Percentiles rank a stretch among this genome's conserved stretches.
Conservation (phyloP, 2,113 vertebrate species). For the Zosterops japonicus region DNA sequence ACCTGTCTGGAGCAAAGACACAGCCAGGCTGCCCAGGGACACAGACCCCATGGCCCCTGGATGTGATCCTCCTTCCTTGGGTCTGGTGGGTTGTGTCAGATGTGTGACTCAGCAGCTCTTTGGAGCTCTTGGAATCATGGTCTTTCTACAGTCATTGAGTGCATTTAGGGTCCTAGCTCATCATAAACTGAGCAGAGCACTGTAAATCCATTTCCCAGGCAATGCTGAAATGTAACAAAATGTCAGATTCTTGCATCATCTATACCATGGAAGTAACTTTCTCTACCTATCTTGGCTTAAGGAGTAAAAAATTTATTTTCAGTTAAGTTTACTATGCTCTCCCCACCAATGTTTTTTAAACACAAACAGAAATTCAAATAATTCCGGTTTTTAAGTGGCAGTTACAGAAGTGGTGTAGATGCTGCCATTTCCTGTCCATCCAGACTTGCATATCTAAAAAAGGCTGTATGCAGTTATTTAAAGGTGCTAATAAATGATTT, state of each 20-base stretch:
- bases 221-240: background rate
- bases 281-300: background rate
- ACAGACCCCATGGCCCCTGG: background rate
- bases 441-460: background rate
- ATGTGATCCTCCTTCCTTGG: rapidly evolving
- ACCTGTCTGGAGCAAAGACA: background rate
- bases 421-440: background rate
- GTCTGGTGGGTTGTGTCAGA: too few species aligned
- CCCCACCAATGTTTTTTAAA: rapidly evolving
- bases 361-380: background rate
- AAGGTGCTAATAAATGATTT: background rate
- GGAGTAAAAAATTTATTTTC: background rate
- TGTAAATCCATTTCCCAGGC: background rate
- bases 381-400: background rate
- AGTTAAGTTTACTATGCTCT: background rate
- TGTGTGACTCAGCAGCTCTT: rapidly evolving
- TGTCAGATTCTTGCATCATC: background rate
- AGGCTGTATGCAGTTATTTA: background rate
- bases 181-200: background rate
- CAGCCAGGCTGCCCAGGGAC: background rate
- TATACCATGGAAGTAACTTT: background rate
- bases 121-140: background rate
- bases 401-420: background rate
- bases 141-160: background rate
- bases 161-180: background rate